Evolutionary conservation across 2,888 invertebrate species (phyloP).

Genomic region (Encarsia formosa): DNA sequence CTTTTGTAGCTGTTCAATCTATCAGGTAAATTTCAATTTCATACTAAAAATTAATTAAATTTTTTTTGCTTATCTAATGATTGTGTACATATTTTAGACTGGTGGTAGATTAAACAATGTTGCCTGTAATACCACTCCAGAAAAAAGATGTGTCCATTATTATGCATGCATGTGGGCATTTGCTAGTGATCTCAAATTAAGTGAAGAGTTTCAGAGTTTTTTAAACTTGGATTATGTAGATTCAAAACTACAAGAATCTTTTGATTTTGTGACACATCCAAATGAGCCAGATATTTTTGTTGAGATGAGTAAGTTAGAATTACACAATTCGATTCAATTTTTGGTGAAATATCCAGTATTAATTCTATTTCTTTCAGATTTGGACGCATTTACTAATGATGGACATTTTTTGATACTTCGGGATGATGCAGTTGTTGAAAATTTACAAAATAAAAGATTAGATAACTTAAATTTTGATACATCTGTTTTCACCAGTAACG

Average conservation of each 20-base stretch:
- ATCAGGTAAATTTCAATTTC: constrained; percentile 48
- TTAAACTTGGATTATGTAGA: constrained; percentile 54
- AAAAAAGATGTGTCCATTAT: constrained; percentile 64
- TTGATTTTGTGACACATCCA: constrained; percentile 33
- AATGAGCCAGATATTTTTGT: constrained; percentile 43
- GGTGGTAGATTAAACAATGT: constrained; percentile 33
- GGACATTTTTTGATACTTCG: constrained; percentile 43
- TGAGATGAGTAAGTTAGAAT: constrained; percentile 40
- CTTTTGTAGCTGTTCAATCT: constrained; percentile 58
- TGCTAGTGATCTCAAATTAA: constrained; percentile 61
- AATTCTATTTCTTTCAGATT: constrained; percentile 33
- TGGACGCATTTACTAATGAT: constrained; percentile 42
- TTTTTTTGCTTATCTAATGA: too few relatives aligned
- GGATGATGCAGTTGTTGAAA: constrained; percentile 43
- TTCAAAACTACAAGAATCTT: constrained; percentile 35
- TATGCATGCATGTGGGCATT: constrained; percentile 70
- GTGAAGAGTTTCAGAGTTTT: constrained; percentile 61
- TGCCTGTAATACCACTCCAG: constrained; percentile 33
- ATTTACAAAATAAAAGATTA: constrained; percentile 39
- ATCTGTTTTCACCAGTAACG: constrained; percentile 40
- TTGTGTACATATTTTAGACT: too few relatives aligned
- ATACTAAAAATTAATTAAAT: not conserved
- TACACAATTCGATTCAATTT: not conserved
- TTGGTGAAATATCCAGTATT: constrained; percentile 5
- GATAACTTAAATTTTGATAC: constrained; percentile 45